A percentile compares a stretch with the other conserved stretches of the same genome.
Conservation (phyloP, 1,140 invertebrate genomes). For the Drosophila novamexicana region DNA sequence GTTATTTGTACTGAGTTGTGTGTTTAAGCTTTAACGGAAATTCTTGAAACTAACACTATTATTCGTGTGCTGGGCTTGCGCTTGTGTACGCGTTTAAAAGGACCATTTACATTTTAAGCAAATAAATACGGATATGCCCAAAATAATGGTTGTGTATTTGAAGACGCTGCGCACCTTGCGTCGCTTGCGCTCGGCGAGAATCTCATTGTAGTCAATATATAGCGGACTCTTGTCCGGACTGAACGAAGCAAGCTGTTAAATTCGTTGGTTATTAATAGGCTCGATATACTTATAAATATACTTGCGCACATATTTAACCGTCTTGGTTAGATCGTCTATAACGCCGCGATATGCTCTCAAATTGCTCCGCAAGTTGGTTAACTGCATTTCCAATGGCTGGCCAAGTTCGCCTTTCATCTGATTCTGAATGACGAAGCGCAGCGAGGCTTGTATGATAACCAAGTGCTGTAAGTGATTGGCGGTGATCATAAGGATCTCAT, state of each 20-base stretch:
- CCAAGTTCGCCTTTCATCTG: conserved; percentile 49
- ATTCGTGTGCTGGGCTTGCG: not conserved
- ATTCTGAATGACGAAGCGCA: conserved; percentile 64
- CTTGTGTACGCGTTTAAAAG: conserved; percentile 31
- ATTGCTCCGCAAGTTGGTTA: conserved; percentile 49
- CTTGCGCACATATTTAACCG: conserved; percentile 73
- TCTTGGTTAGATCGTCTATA: conserved; percentile 62
- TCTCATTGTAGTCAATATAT: conserved; percentile 75
- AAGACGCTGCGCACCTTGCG: conserved; percentile 69
- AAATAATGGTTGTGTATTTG: conserved; percentile 74
- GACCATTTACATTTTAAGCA: conserved; percentile 74
- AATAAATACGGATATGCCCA: conserved; percentile 76
- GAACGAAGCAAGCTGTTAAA: conserved; percentile 67
- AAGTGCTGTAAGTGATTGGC: conserved; percentile 81
- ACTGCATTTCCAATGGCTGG: conserved; percentile 34
- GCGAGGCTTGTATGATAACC: conserved; percentile 69
- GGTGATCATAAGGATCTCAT: conserved; percentile 76
- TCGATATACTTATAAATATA: not conserved
- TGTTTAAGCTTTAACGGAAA: conserved; percentile 29
- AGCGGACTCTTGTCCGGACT: conserved; percentile 71
- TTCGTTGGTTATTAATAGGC: not conserved
- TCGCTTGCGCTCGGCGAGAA: conserved; percentile 72
- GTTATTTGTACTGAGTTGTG: conserved; percentile 38
- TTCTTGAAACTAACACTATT: conserved; percentile 19
- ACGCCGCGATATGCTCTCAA: conserved; percentile 51